Evolutionary conservation across 2,888 invertebrate species (phyloP).

Genomic region (Plemyria rubiginata): DNA sequence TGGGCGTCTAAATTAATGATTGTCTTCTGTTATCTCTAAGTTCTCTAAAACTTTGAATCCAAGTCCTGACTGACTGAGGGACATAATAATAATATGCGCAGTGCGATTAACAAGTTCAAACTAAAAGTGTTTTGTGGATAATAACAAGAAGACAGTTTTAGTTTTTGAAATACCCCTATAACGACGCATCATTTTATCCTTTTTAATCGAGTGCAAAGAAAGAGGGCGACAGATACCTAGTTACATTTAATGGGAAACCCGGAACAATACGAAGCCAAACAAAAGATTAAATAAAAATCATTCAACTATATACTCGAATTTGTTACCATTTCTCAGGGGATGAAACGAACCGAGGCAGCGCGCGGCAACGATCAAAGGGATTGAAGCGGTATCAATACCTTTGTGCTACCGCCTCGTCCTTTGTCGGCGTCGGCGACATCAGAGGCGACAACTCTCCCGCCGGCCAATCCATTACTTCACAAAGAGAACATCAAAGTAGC

Average conservation of each 20-base stretch:
- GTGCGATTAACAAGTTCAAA: too few relatives aligned
- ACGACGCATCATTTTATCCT: too few relatives aligned
- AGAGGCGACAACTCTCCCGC: slow-evolving; percentile 63
- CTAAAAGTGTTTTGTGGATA: too few relatives aligned
- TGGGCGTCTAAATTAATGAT: not conserved
- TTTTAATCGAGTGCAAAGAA: too few relatives aligned
- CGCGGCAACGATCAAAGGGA: slow-evolving; percentile 74
- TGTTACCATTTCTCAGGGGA: slow-evolving; percentile 56
- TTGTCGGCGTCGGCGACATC: slow-evolving; percentile 74
- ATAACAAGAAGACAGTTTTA: too few relatives aligned
- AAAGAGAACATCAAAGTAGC: slow-evolving; percentile 73
- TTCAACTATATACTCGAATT: slow-evolving; percentile 26
- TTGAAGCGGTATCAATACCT: slow-evolving; percentile 81
- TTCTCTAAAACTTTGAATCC: too few relatives aligned
- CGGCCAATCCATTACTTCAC: slow-evolving; percentile 70
- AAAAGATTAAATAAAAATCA: slow-evolving; percentile 31
- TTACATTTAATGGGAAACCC: too few relatives aligned
- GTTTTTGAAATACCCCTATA: too few relatives aligned
- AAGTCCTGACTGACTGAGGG: too few relatives aligned
- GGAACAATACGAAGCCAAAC: slow-evolving; percentile 21
- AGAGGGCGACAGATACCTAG: too few relatives aligned
- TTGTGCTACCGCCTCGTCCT: slow-evolving; percentile 75
- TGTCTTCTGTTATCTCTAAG: too few relatives aligned
- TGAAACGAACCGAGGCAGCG: slow-evolving; percentile 68
- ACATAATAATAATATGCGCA: too few relatives aligned